These are phyloP conservation scores for Blastomussa wellsi DNA, from an alignment of 92 coral and sea anemone species.

Conservation along the genomic window DNA sequence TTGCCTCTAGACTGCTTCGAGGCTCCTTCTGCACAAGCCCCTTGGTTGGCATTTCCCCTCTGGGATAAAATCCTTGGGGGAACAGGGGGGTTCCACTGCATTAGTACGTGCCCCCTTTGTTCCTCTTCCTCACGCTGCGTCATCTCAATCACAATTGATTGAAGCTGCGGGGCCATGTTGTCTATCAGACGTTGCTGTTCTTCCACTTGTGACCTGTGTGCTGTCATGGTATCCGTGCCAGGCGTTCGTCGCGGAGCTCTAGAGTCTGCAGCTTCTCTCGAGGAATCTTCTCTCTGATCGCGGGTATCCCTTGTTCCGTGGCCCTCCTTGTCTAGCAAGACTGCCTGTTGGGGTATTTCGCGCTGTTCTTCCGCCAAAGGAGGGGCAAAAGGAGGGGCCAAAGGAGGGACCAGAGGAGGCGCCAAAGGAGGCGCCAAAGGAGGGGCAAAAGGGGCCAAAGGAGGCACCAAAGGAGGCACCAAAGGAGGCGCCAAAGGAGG, in stretches of 20 bases:
- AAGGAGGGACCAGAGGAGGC: no score
- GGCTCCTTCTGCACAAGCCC: constrained; percentile 5
- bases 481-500: not conserved
- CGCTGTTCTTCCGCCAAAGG: not conserved
- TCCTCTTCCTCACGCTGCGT: constrained; percentile 19
- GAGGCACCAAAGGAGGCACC: not conserved
- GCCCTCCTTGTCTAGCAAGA: not conserved
- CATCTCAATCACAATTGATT: constrained; percentile 43
- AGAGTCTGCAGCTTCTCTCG: not conserved
- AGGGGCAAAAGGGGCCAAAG: no score
- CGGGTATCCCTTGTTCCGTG: not conserved
- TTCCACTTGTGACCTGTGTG: constrained; percentile 12
- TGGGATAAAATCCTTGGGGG: constrained; percentile 4
- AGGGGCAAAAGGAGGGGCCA: not conserved
- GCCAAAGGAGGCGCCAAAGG: not conserved
- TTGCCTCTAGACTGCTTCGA: constrained; percentile 22
- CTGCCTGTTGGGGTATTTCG: not conserved
- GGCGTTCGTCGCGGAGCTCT: not conserved
- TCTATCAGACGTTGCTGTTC: constrained; percentile 29
- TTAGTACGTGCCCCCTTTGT: constrained; percentile 11
- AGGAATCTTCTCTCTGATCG: not conserved
- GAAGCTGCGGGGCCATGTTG: constrained; percentile 45
- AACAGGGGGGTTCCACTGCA: constrained; percentile 18
- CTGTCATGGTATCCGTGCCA: not conserved
- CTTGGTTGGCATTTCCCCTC: not conserved